phyloP scores from a whole-genome alignment of 2,113 vertebrate genomes.

The Scomber scombrus region DNA sequence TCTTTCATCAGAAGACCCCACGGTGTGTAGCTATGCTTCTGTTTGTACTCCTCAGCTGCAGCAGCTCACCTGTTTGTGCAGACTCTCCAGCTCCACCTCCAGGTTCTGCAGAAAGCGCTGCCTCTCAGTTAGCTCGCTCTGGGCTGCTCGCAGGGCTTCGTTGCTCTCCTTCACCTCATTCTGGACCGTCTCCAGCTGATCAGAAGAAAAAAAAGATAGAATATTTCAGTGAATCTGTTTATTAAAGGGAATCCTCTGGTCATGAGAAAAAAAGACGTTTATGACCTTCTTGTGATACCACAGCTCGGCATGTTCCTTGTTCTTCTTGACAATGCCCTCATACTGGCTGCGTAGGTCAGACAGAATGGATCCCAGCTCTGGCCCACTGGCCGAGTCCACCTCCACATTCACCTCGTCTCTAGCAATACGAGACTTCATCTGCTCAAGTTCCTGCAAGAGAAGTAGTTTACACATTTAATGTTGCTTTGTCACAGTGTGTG shows the following conservation, averaged over 20 bases:
- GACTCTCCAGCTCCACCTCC: slow-evolving; percentile 86
- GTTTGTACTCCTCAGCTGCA: background rate
- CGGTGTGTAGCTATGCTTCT: background rate
- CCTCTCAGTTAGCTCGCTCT: slow-evolving; percentile 83
- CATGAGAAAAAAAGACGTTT: background rate
- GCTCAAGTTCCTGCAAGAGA: slow-evolving; percentile 82
- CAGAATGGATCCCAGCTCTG: slow-evolving; percentile 83
- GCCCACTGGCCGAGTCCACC: slow-evolving; percentile 81
- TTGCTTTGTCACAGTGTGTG: slow-evolving; percentile 8
- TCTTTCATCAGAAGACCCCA: background rate
- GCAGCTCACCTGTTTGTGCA: slow-evolving; percentile 85
- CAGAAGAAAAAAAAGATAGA: background rate
- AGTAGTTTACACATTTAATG: background rate
- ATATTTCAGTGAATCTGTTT: background rate
- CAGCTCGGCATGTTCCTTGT: slow-evolving; percentile 86
- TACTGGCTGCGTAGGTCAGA: slow-evolving; percentile 85
- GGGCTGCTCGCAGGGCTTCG: slow-evolving; percentile 80
- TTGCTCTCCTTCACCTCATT: slow-evolving; percentile 84
- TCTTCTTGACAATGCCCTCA: slow-evolving; percentile 86
- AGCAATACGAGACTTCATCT: slow-evolving; percentile 80
- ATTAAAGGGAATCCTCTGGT: background rate
- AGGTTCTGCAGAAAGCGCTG: slow-evolving; percentile 86
- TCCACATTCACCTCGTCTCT: slow-evolving; percentile 86
- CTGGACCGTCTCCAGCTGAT: slow-evolving; percentile 84
- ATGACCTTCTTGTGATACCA: slow-evolving; percentile 86